Evolutionary conservation across 2,888 invertebrate species (phyloP).

Genomic region (Drosophila pegasa): DNA sequence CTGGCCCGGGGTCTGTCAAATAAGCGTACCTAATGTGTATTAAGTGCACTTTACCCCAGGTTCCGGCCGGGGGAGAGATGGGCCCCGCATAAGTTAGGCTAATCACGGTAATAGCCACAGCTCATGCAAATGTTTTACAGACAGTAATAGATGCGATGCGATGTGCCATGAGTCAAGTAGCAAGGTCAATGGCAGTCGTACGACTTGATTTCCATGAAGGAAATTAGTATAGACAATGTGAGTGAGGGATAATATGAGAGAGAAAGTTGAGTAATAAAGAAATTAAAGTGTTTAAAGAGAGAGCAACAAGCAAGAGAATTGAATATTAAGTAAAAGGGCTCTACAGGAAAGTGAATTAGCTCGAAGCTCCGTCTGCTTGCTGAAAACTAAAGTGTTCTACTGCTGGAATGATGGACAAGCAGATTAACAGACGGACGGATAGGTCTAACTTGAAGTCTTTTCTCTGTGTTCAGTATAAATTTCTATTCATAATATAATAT

Average conservation of each 20-base stretch:
- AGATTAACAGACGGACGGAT: no score
- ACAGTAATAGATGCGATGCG: conserved; percentile 62
- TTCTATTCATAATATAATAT: no score
- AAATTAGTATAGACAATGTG: neutral
- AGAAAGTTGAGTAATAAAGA: neutral
- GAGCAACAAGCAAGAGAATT: no score
- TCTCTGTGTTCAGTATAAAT: no score
- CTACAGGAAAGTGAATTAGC: no score
- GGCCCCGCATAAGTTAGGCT: conserved; percentile 43
- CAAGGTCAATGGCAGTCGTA: conserved; percentile 47
- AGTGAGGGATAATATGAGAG: neutral
- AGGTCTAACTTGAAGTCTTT: no score
- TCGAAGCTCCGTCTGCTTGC: no score
- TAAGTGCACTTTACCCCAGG: conserved; percentile 67
- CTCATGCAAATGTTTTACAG: conserved; percentile 65
- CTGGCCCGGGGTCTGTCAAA: conserved; percentile 65
- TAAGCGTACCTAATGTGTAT: conserved; percentile 80
- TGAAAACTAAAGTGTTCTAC: no score
- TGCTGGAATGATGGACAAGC: no score
- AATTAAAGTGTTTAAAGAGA: neutral
- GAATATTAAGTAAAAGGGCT: no score
- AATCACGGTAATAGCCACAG: conserved; percentile 72
- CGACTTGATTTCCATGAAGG: conserved; percentile 10
- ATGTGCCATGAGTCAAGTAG: conserved; percentile 60
- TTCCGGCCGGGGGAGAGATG: conserved; percentile 9